These are phyloP conservation scores for Ploceus nigricollis DNA, from an alignment of 2,113 vertebrate species.

Conservation along the genomic window DNA sequence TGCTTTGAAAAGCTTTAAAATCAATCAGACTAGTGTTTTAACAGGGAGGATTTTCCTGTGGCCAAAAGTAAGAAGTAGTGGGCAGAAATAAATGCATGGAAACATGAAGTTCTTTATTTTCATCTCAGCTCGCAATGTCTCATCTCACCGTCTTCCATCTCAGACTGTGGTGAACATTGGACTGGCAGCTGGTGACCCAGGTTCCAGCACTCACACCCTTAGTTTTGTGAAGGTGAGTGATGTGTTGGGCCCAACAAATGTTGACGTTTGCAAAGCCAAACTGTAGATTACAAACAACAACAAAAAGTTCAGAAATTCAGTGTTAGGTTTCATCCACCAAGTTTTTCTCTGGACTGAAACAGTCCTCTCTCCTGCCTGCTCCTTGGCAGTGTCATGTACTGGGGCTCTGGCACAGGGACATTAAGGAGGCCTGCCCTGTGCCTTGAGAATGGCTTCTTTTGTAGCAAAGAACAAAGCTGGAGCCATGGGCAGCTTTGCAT, in stretches of 20 bases:
- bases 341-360: not conserved
- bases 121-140: conserved; percentile 15
- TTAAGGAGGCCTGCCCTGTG: not conserved
- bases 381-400: accelerated
- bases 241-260: not conserved
- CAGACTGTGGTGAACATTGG: not conserved
- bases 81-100: not conserved
- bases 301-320: not conserved
- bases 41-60: not conserved
- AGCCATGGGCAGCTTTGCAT: not conserved
- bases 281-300: not conserved
- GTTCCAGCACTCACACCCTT: conserved; percentile 8
- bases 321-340: not conserved
- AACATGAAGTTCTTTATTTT: not conserved
- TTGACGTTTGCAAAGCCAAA: not conserved
- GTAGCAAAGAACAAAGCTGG: not conserved
- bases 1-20: not conserved
- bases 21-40: not conserved
- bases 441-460: not conserved
- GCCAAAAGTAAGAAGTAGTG: not conserved
- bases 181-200: not conserved
- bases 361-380: not conserved
- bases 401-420: not conserved
- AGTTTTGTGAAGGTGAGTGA: conserved; percentile 57
- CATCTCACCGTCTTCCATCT: not conserved